Conservation (phyloP, 2,888 invertebrate genomes). For the Drosophila subquinaria region DNA sequence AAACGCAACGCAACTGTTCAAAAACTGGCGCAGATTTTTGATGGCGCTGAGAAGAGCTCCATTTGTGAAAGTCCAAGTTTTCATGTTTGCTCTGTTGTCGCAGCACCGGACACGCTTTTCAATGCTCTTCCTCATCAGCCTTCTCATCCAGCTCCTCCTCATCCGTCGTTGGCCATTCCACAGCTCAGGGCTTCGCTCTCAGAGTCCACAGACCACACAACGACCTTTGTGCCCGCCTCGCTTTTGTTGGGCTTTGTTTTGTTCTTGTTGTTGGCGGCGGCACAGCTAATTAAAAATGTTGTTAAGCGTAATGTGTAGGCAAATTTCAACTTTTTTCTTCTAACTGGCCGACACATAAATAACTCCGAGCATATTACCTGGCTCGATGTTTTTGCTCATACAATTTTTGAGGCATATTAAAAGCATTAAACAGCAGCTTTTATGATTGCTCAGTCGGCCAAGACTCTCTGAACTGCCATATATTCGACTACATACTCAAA, state of each 20-base stretch:
- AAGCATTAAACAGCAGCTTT: conserved; percentile 62
- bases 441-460: conserved; percentile 54
- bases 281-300: conserved; percentile 77
- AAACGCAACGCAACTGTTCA: conserved; percentile 52
- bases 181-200: conserved; percentile 13
- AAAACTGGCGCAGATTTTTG: conserved; percentile 51
- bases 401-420: conserved; percentile 58
- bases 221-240: conserved; percentile 40
- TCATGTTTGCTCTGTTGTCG: conserved; percentile 45
- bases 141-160: background rate
- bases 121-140: background rate
- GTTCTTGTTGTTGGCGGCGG: conserved; percentile 42
- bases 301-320: conserved; percentile 69
- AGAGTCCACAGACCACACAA: conserved; percentile 25
- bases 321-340: conserved; percentile 51
- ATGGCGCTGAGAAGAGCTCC: conserved; percentile 39
- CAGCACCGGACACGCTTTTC: conserved; percentile 47
- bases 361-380: conserved; percentile 55
- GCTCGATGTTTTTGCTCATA: conserved; percentile 16
- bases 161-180: background rate
- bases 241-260: conserved; percentile 53
- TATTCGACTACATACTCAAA: conserved; percentile 11
- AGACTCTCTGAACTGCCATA: conserved; percentile 17
- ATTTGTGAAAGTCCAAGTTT: conserved; percentile 53
- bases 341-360: conserved; percentile 55